Conservation (phyloP, 2,113 vertebrate genomes). For the Collichthys lucidus region DNA sequence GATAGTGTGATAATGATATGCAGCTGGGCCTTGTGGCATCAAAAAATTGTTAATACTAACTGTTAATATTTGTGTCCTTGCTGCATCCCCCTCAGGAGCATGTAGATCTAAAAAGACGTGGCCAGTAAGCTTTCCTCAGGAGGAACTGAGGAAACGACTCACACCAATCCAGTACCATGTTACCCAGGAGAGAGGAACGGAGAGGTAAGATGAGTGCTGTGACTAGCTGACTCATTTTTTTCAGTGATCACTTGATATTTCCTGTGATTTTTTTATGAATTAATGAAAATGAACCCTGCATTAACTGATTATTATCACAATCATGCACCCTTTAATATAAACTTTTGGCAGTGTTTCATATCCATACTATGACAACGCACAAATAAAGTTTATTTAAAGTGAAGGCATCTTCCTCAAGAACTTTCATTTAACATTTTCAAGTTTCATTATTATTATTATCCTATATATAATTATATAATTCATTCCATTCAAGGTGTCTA, state of each 20-base stretch:
- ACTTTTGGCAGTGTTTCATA: neutral
- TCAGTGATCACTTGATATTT: neutral
- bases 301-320: too few species aligned
- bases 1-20: neutral
- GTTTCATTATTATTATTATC: too few species aligned
- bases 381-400: too few species aligned
- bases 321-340: neutral
- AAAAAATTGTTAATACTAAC: neutral
- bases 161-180: constrained; percentile 95
- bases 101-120: constrained; percentile 91
- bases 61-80: constrained; percentile 53
- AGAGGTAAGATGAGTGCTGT: constrained; percentile 85
- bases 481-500: too few species aligned
- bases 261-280: neutral
- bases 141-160: constrained; percentile 94
- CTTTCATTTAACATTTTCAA: too few species aligned
- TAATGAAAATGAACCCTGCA: neutral
- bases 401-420: too few species aligned
- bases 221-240: neutral
- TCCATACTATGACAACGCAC: neutral
- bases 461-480: too few species aligned
- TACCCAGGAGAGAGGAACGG: constrained; percentile 97
- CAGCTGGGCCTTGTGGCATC: neutral
- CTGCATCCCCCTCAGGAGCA: constrained; percentile 87
- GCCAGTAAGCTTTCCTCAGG: constrained; percentile 91